Evolutionary conservation across 2,797 vertebrate genomes (phyloP), one percentile per base, ranked within the genome.

Genomic region (Anguilla anguilla): DNA sequence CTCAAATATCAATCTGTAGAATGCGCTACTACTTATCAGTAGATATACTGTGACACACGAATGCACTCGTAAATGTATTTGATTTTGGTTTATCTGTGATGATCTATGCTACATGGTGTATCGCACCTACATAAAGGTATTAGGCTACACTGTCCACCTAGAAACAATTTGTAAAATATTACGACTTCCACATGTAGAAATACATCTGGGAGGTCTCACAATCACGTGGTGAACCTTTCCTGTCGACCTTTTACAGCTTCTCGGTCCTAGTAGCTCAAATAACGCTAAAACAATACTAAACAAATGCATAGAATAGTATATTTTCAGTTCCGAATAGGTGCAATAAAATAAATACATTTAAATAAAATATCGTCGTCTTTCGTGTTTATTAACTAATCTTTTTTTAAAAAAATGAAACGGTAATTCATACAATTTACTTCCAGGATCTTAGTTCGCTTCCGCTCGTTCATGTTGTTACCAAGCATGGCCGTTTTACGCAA

Each of bases 401-500:
- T 39, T 43, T 43, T 61, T 19, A 25, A 17, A 43, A 43, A 46
- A 25, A 2, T 46, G 0, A 67, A 19, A 72, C 35, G 46, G 25
- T 57, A 59, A 46, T 19, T 83, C 31, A 53, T 82, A n/a, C n/a
- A 83, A 69, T 91, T 9, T 9, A 69, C 91, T 84, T 94, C 92
- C 92, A 94, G 93, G 93, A 93, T 91, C 89, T 86, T 46, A 1
- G 72, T 39, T 19, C 59, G 11, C 39, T 6, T 89, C 81, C 83
- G 93, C 55, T 93, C 49, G 86, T n/a, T 43, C 53, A 55, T 83
- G 64, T 69, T 85, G 89, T 6, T 59, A 77, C 49, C 86, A 95
- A 82, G 93, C 96, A 96, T 96, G 96, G 96, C 94, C 39, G 81
- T 93, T 13, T 95, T 91, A 92, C 92, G 91, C 87, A 95, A 92